These are phyloP conservation scores for Microplitis deprimator DNA, from an alignment of 2,888 invertebrate species.

Conservation along the genomic window DNA sequence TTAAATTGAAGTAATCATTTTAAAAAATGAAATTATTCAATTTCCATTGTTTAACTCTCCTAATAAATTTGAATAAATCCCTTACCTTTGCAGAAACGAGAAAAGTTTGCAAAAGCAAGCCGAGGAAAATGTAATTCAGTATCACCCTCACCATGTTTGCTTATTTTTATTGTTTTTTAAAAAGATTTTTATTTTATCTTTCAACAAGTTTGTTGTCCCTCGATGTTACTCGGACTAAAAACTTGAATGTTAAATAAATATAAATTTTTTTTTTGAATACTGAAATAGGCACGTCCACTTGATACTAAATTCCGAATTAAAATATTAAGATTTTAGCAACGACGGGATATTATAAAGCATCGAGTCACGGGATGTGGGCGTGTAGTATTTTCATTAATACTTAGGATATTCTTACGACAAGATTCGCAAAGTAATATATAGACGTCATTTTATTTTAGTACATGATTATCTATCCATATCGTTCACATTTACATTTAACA, in stretches of 20 bases:
- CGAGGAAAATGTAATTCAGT: conserved; percentile 37
- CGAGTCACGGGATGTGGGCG: conserved; percentile 65
- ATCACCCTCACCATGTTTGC: conserved; percentile 30
- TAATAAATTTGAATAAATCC: not conserved
- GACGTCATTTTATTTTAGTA: conserved; percentile 26
- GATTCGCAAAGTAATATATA: conserved; percentile 15
- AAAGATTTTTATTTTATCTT: not conserved
- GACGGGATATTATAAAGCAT: conserved; percentile 58
- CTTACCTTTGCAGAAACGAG: conserved; percentile 57
- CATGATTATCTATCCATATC: conserved; percentile 17
- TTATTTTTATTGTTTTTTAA: conserved; percentile 12
- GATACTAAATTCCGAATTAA: not conserved
- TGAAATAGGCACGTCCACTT: not conserved
- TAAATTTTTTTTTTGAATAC: not conserved
- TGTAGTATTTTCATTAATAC: conserved; percentile 32
- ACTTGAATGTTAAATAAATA: not conserved
- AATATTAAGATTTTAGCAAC: conserved; percentile 25
- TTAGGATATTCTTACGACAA: conserved; percentile 22
- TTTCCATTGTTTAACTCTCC: no score
- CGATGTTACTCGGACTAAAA: not conserved
- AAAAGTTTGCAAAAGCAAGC: conserved; percentile 49
- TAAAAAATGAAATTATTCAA: no score
- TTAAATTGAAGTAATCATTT: no score
- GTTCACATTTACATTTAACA: not conserved
- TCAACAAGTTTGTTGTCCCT: not conserved